phyloP scores from a whole-genome alignment of 2,113 vertebrate genomes.

The Pelodiscus sinensis region DNA sequence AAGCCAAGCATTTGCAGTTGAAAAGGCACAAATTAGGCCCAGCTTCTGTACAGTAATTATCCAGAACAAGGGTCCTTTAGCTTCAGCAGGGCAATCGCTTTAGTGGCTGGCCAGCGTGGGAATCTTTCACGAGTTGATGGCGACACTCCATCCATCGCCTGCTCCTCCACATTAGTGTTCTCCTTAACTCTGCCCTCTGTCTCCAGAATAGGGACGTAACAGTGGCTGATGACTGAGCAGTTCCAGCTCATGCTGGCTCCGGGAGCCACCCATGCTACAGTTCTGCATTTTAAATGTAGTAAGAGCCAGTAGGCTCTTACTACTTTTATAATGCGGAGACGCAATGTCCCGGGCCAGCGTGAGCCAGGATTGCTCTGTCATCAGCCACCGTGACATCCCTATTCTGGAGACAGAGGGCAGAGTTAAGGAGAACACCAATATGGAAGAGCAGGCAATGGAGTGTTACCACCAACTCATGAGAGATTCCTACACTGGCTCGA shows the following conservation, averaged over 20 bases:
- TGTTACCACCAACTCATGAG: background rate
- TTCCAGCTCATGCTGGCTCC: background rate
- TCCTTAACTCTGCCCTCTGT: no score
- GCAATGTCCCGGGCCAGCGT: background rate
- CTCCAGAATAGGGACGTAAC: no score
- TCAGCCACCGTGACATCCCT: no score
- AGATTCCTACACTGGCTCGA: background rate
- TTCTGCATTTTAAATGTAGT: no score
- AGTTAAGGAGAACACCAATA: no score
- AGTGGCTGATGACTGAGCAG: no score
- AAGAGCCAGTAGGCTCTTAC: no score
- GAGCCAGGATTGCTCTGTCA: no score
- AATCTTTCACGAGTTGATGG: background rate
- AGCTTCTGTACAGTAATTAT: background rate
- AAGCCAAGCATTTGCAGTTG: background rate
- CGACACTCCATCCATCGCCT: background rate
- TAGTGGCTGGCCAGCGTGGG: no score
- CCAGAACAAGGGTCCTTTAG: background rate
- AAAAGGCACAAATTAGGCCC: background rate
- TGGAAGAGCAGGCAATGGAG: background rate
- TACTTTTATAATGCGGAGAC: no score
- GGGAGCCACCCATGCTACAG: no score
- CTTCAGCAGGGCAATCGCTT: background rate
- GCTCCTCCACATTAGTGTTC: background rate
- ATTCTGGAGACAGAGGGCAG: no score